Percentiles rank a stretch among this genome's conserved stretches.
Conservation (phyloP, 2,113 vertebrate species). For the Solea senegalensis region DNA sequence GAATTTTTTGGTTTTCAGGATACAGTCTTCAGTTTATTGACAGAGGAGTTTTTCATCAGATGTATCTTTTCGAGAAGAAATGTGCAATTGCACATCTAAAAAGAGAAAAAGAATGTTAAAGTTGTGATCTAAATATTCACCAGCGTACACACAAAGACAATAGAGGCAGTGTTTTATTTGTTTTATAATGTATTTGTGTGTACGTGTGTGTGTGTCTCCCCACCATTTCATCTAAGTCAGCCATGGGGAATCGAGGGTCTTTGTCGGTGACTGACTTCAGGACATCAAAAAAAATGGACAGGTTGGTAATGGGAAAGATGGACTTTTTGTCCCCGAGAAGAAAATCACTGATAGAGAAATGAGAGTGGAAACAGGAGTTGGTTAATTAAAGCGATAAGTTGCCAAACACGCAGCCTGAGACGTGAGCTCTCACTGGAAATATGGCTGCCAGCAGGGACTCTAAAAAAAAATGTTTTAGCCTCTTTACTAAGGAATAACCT, state of each 20-base stretch:
- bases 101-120: not conserved
- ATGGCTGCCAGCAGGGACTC: no score
- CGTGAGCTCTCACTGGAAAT: no score
- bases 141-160: no score
- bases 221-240: conserved; percentile 25
- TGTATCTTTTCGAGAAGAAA: conserved; percentile 54
- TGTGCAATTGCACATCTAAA: conserved; percentile 56
- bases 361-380: not conserved
- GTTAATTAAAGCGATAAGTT: not conserved
- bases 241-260: not conserved
- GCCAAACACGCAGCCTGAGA: no score
- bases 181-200: not conserved
- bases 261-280: conserved; percentile 20
- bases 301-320: not conserved
- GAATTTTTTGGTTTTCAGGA: not conserved
- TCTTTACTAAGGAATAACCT: no score
- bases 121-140: no score
- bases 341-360: conserved; percentile 41
- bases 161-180: not conserved
- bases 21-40: conserved; percentile 48
- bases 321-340: not conserved
- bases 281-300: conserved; percentile 11
- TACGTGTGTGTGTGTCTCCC: conserved; percentile 7
- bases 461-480: no score
- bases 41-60: conserved; percentile 61